phyloP scores from a whole-genome alignment of 1,140 invertebrate genomes.

The Listronotus bonariensis region DNA sequence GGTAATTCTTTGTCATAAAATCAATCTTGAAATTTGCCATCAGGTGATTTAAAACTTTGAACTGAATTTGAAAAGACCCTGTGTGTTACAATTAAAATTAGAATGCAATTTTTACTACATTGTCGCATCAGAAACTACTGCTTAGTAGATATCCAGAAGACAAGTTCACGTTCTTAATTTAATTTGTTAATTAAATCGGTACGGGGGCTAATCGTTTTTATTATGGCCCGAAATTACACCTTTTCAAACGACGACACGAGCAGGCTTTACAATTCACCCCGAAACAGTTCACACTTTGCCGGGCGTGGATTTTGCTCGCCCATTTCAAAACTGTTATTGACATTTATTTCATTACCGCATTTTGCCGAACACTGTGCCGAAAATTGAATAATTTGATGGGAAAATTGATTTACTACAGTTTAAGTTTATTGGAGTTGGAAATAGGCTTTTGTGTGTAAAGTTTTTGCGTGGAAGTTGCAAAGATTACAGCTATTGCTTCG shows the following conservation, averaged over 20 bases:
- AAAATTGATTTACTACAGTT: constrained; percentile 21
- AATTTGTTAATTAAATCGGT: constrained; percentile 64
- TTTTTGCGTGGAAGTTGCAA: no score
- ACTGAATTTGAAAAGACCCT: no score
- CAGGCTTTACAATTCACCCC: constrained; percentile 24
- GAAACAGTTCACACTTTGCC: constrained; percentile 10
- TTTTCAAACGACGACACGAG: constrained; percentile 41
- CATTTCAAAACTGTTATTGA: constrained; percentile 46
- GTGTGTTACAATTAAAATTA: no score
- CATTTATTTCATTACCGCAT: constrained; percentile 49
- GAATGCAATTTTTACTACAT: no score
- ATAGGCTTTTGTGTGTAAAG: no score
- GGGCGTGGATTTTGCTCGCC: constrained; percentile 6
- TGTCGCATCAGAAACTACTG: no score
- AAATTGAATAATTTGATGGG: constrained; percentile 41
- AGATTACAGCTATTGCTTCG: no score
- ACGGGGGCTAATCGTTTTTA: constrained; percentile 52
- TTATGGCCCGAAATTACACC: constrained; percentile 52
- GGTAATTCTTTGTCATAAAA: no score
- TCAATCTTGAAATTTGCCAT: no score
- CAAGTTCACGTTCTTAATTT: constrained; percentile 59
- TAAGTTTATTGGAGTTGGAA: no score
- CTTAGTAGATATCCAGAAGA: no score
- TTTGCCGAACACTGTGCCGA: constrained; percentile 27
- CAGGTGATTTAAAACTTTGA: no score